phyloP scores from a whole-genome alignment of 2,888 invertebrate species.

The Phoronis australis region DNA sequence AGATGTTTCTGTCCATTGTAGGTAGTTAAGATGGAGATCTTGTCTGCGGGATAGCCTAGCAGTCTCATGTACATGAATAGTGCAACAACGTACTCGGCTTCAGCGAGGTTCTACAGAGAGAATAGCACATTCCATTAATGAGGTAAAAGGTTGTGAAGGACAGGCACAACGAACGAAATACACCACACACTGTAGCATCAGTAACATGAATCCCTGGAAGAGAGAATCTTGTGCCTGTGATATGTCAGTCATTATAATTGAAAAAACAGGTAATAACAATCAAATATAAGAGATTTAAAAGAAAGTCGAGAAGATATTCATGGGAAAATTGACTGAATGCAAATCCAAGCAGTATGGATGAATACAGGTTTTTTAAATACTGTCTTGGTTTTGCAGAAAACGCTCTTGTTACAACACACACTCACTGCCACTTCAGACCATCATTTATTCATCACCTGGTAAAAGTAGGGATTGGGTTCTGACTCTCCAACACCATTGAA shows the following conservation, averaged over 20 bases:
- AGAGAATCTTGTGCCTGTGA: not conserved
- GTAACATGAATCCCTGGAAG: not conserved
- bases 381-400: too few species aligned
- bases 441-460: conserved; percentile 85
- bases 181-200: not conserved
- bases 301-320: not conserved
- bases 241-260: not conserved
- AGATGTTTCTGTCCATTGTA: conserved; percentile 99
- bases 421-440: not conserved
- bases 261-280: not conserved
- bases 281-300: not conserved
- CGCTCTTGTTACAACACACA: too few species aligned
- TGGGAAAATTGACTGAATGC: not conserved
- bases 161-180: not conserved
- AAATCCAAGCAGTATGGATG: not conserved
- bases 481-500: conserved; percentile 95
- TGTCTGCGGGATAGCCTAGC: conserved; percentile 91
- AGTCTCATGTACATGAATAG: conserved; percentile 98
- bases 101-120: conserved; percentile 58
- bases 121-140: too few species aligned
- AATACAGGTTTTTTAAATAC: too few species aligned
- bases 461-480: conserved; percentile 97
- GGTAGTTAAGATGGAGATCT: conserved; percentile 95
- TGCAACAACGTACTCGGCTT: conserved; percentile 86
- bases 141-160: too few species aligned